Evolutionary conservation across 2,797 vertebrate genomes (phyloP), one percentile per base, ranked within the genome.

Genomic region (Lepilemur septentrionalis): DNA sequence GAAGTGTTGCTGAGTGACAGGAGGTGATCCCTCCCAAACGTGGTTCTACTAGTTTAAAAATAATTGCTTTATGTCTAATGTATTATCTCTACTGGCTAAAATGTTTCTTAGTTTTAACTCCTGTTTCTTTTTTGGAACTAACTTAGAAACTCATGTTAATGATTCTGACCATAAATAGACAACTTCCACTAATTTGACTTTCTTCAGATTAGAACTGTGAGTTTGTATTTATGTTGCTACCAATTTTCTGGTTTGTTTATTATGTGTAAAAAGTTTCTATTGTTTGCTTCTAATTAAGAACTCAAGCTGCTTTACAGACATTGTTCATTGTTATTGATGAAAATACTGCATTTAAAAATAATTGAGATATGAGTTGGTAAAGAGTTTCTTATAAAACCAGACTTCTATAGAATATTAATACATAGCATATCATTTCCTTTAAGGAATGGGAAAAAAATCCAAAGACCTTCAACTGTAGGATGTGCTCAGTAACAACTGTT

Each of bases 401-500:
- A 69, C 22, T 80, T 88, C 59, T 95, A 15, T 84, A 76, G 63
- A 95, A 67, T 94, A 97, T 96, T 95, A 96, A 95, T 87, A 76
- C 57, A 88, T 89, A 96, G 81, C 76, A 95, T 61, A 76, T 94
- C 25, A 80, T 94, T 97, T 96, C 84, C 76, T 96, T 96, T 94
- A 70, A 67, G 43, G 50, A 69, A 25, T 75, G 23, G 88, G 57
- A 89, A 83, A 97, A 96, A 75, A 87, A 55, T 41, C 73, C 43
- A 93, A 38, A 95, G 89, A 96, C 89, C 30, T 72, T 91, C 76
- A 96, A 30, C 79, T 72, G 2, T 89, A 96, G 93, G 86, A 95
- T 86, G 35, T 94, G 81, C 91, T 91, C 91, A 92, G 48, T 91
- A 94, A 92, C 94, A 97, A 80, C 94, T 96, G 93, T 96, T 97